These are phyloP conservation scores for Aphis gossypii DNA, from an alignment of 1,140 invertebrate species.

Conservation along the genomic window DNA sequence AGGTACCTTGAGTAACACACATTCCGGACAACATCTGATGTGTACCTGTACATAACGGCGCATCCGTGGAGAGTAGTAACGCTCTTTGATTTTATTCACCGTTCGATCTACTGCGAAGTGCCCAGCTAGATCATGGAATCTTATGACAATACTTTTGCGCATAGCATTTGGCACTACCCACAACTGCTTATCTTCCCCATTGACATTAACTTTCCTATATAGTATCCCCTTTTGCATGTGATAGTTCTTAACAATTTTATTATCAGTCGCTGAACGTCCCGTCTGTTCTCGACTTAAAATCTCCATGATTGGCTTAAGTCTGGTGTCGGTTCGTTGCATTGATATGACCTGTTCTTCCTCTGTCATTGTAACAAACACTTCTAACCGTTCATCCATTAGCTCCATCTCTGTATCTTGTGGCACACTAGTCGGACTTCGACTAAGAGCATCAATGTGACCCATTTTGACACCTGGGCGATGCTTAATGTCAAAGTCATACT, in stretches of 20 bases:
- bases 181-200: not conserved
- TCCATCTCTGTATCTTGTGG: not conserved
- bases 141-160: not conserved
- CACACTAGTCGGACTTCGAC: slow-evolving; percentile 44
- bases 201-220: not conserved
- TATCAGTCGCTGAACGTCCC: not conserved
- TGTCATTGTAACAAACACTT: not conserved
- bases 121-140: not conserved
- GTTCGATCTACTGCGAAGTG: slow-evolving; percentile 1
- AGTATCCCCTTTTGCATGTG: not conserved
- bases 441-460: slow-evolving; percentile 64
- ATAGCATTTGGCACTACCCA: slow-evolving; percentile 43
- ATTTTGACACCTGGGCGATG: slow-evolving; percentile 61
- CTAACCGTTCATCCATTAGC: not conserved
- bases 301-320: not conserved
- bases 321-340: not conserved
- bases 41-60: not conserved
- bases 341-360: not conserved
- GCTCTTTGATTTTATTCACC: not conserved
- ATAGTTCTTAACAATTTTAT: not conserved
- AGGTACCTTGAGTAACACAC: not conserved
- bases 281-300: not conserved
- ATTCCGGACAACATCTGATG: not conserved
- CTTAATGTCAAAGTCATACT: slow-evolving; percentile 61
- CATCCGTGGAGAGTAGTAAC: not conserved